Evolutionary conservation across 2,113 vertebrate species (phyloP), one percentile per base, ranked within the genome.

Genomic region (Rhabdomys dilectus): DNA sequence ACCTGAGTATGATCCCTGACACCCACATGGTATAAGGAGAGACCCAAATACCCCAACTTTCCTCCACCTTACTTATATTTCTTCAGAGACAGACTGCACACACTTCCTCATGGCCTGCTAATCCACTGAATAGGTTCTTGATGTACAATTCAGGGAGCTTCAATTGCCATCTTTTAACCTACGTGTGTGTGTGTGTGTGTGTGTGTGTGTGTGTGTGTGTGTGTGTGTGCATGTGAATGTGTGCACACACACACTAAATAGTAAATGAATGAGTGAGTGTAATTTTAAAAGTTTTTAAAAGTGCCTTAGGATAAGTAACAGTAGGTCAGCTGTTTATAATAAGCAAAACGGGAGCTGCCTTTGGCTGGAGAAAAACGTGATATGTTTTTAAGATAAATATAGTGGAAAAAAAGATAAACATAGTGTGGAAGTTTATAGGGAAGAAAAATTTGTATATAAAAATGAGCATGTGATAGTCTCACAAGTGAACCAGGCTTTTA

Each of bases 291-390:
- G 34, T 19, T 31, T 21, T 80, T 80, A 31, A 62, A 75, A 76
- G 12, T 72, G 45, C 42, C 29, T 93, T 91, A 91, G 91, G 76
- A 93, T 68, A 94, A 81, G 42, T 36, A 93, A 73, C 75, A 78
- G 91, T 31, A 80, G 39, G 16, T 56, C 80, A 87, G 56, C 56
- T 93, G 73, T 88, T 92, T 77, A 76, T 92, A 60, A 90, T 91
- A 88, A 95, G 24, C 53, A 82, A 87, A 87, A 22, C 11, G 77
- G 13, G n/a, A 53, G 95, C 73, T 60, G 78, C 7, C 42, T 77
- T 75, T 88, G 84, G 16, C 73, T 66, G 45, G 72, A 75, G 66
- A 90, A 92, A 96, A 58, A 76, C 89, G 90, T 84, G 51, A 51
- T 58, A 48, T 1, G 7, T 11, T 89, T 77, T 70, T 36, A 77